Conservation (phyloP, 2,888 invertebrate species). For the Ecliptopera silaceata region DNA sequence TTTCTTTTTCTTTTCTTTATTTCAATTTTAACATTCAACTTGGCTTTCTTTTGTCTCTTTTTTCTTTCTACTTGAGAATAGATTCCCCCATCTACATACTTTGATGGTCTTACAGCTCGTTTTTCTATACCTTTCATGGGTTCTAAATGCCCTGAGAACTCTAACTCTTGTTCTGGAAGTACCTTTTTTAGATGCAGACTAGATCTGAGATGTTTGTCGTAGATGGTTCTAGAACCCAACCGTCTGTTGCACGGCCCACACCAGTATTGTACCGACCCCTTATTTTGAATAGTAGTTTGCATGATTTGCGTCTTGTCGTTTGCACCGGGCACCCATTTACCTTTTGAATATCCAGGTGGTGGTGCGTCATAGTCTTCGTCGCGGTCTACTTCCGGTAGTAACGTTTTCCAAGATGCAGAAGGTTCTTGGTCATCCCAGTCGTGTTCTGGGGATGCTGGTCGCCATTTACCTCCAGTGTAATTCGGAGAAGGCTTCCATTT, state of each 20-base stretch:
- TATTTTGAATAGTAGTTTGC: constrained; percentile 77
- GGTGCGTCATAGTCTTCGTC: constrained; percentile 83
- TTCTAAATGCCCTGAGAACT: constrained; percentile 79
- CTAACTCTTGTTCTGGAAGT: constrained; percentile 86
- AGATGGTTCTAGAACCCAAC: constrained; percentile 88
- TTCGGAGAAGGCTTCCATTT: constrained; percentile 89
- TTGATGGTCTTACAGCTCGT: constrained; percentile 63
- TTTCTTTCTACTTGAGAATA: constrained; percentile 56
- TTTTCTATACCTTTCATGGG: constrained; percentile 58
- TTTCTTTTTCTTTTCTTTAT: constrained; percentile 81
- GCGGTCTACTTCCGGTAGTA: constrained; percentile 63
- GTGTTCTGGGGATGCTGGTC: constrained; percentile 72
- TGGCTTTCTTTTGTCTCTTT: constrained; percentile 38
- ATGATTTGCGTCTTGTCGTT: constrained; percentile 79
- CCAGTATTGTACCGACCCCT: constrained; percentile 87
- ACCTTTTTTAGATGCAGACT: constrained; percentile 87
- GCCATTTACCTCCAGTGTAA: constrained; percentile 77
- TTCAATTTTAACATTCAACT: constrained; percentile 48
- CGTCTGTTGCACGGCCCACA: constrained; percentile 91
- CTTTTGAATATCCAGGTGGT: constrained; percentile 88
- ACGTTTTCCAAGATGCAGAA: constrained; percentile 86
- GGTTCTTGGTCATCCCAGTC: constrained; percentile 84
- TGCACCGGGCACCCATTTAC: constrained; percentile 91
- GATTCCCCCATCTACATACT: constrained; percentile 59
- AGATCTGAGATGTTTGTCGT: constrained; percentile 89